phyloP scores from a whole-genome alignment of 2,113 vertebrate species.

The Agelaius tricolor region DNA sequence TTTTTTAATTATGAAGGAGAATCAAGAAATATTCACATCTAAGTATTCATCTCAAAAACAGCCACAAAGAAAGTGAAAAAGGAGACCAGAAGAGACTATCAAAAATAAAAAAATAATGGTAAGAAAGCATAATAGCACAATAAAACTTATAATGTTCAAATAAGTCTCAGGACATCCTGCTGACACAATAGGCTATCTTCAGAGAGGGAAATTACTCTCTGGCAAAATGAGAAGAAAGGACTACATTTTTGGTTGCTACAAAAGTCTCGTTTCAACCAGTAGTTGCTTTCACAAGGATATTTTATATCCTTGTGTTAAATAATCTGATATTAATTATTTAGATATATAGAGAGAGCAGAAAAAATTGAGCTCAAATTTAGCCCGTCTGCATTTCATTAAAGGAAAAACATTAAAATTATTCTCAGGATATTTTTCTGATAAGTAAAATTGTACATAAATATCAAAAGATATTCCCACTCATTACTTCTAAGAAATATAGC shows the following conservation, averaged over 20 bases:
- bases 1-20: neutral
- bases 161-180: neutral
- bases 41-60: neutral
- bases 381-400: neutral
- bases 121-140: neutral
- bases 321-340: slow-evolving; percentile 25
- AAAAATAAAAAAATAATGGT: neutral
- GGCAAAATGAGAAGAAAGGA: neutral
- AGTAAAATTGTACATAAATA: neutral
- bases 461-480: neutral
- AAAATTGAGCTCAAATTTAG: slow-evolving; percentile 20
- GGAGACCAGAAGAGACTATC: neutral
- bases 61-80: neutral
- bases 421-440: neutral
- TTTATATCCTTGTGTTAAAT: neutral
- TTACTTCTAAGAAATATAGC: neutral
- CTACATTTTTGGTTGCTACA: neutral
- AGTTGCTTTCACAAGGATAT: neutral
- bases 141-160: neutral
- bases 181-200: neutral
- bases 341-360: neutral
- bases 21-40: neutral
- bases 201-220: neutral
- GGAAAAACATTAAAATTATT: neutral
- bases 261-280: neutral